Percentiles rank a stretch among this genome's conserved stretches.
These are phyloP conservation scores for Pongo abelii DNA, from an alignment of 2,113 vertebrate species.

Conservation along the genomic window DNA sequence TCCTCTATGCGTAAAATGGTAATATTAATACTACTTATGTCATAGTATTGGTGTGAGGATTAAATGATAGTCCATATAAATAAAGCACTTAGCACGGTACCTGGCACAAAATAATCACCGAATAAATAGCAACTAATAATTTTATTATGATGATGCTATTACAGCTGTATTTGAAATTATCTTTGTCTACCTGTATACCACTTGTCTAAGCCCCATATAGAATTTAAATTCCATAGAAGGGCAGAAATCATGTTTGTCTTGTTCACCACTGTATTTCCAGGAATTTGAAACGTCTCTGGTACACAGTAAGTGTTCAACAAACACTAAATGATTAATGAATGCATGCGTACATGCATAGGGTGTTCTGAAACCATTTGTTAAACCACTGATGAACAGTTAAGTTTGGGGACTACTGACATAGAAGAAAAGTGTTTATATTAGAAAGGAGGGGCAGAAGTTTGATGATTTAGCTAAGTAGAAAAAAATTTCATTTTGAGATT, in stretches of 20 bases:
- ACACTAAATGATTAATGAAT: not conserved
- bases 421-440: not conserved
- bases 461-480: not conserved
- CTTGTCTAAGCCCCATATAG: not conserved
- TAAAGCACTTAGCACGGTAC: not conserved
- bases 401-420: not conserved
- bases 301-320: not conserved
- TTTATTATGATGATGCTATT: not conserved
- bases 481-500: not conserved
- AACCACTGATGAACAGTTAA: not conserved
- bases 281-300: not conserved
- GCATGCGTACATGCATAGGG: not conserved
- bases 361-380: slow-evolving; percentile 26
- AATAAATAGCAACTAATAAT: not conserved
- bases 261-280: not conserved
- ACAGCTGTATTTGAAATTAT: slow-evolving; percentile 10
- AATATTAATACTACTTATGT: not conserved
- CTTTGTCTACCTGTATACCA: not conserved
- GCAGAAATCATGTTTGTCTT: not conserved
- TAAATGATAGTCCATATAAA: not conserved
- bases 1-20: slow-evolving; percentile 28
- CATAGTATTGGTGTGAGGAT: not conserved
- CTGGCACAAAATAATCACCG: not conserved
- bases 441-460: not conserved
- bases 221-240: slow-evolving; percentile 1